Conservation (phyloP, 2,797 vertebrate species). For the Apodemus agrarius region DNA sequence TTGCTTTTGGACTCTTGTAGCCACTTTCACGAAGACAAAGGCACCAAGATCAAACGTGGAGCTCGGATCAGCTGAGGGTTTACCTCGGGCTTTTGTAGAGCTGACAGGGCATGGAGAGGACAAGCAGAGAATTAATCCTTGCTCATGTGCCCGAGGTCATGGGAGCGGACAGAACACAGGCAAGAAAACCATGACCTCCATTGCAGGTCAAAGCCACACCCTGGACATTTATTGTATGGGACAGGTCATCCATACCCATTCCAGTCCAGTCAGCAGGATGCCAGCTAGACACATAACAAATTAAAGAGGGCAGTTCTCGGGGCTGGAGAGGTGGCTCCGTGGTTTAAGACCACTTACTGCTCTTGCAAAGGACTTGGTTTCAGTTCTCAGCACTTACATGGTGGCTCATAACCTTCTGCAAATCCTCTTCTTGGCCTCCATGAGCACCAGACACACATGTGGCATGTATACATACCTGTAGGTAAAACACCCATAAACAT, state of each 20-base stretch:
- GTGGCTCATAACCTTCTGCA: not conserved
- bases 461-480: not conserved
- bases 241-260: not conserved
- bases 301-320: not conserved
- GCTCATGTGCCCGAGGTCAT: not conserved
- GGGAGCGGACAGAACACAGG: not conserved
- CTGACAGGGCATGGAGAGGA: not conserved
- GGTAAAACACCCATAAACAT: not conserved
- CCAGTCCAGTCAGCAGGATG: not conserved
- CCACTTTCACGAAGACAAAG: not conserved
- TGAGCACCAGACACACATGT: too few relatives aligned
- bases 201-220: not conserved
- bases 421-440: not conserved
- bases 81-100: not conserved
- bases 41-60: not conserved
- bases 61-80: not conserved
- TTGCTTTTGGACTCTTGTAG: not conserved
- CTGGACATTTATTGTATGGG: not conserved
- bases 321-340: not conserved
- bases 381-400: not conserved
- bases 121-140: not conserved
- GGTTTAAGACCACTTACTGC: not conserved
- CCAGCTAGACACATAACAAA: not conserved
- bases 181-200: not conserved
- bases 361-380: not conserved